A percentile compares a stretch with the other conserved stretches of the same genome.
These are phyloP conservation scores for Leucopternis melanops DNA, from an alignment of 2,113 vertebrate species.

Conservation along the genomic window DNA sequence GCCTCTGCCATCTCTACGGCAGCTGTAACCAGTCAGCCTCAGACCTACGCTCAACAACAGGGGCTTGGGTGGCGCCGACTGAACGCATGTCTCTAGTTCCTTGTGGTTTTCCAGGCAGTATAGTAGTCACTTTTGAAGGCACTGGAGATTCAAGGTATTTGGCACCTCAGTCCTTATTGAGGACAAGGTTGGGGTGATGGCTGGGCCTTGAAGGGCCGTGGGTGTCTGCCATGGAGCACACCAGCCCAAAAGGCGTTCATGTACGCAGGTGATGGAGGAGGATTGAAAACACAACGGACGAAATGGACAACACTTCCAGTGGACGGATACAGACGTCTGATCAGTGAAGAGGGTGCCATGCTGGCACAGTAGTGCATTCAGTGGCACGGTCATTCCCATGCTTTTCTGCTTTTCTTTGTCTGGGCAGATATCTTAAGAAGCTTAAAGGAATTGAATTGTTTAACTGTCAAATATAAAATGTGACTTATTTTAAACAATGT, in stretches of 20 bases:
- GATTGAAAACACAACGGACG: not conserved
- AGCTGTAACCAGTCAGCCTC: not conserved
- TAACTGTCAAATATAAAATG: constrained; percentile 9
- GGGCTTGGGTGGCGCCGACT: not conserved
- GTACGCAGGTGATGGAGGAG: accelerated
- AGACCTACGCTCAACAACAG: not conserved
- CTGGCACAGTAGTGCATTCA: not conserved
- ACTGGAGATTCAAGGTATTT: not conserved
- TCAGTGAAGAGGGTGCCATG: not conserved
- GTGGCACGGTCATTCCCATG: not conserved
- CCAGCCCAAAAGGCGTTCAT: not conserved
- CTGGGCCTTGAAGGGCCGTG: not conserved
- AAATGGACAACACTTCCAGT: not conserved
- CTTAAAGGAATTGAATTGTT: not conserved
- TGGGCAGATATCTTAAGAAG: not conserved
- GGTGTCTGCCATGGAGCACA: not conserved
- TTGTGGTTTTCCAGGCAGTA: not conserved
- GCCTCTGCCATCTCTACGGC: not conserved
- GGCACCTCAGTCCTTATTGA: not conserved
- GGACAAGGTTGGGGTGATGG: not conserved
- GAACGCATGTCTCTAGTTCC: not conserved
- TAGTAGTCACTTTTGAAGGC: not conserved
- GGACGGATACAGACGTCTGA: not conserved
- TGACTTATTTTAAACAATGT: constrained; percentile 25
- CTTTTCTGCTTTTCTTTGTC: not conserved